These are phyloP conservation scores for Shargacucullia verbasci DNA, from an alignment of 2,888 invertebrate genomes.

Conservation along the genomic window DNA sequence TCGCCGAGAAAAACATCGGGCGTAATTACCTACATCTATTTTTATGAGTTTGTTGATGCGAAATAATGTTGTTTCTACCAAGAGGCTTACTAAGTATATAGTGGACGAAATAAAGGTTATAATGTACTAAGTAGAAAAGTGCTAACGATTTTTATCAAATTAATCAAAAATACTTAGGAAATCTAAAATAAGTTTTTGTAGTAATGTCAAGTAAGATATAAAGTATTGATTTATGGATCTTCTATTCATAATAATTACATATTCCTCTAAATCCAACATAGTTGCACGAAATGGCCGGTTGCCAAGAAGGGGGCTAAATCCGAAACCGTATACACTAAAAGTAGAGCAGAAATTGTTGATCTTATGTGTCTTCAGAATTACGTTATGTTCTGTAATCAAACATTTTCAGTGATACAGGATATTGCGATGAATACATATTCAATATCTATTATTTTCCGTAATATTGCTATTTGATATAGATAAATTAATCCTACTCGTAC, in stretches of 20 bases:
- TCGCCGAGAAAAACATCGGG: constrained; percentile 47
- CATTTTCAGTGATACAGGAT: background rate
- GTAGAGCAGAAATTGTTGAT: constrained; percentile 19
- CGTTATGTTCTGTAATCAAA: constrained; percentile 16
- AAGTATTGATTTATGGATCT: background rate
- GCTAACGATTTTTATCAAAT: no score
- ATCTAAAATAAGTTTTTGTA: no score
- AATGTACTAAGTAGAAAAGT: no score
- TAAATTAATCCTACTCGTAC: no score
- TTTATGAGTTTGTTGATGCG: constrained; percentile 58
- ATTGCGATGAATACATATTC: no score
- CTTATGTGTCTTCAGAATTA: constrained; percentile 14
- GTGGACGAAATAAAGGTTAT: no score
- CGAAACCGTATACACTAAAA: constrained; percentile 32
- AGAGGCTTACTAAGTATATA: constrained; percentile 8
- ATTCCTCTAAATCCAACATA: constrained; percentile 37
- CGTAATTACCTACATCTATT: constrained; percentile 56
- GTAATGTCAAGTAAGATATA: no score
- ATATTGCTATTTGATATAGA: no score
- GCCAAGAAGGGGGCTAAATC: constrained; percentile 45
- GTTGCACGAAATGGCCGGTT: constrained; percentile 42
- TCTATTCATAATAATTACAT: constrained; percentile 29
- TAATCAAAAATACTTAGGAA: no score
- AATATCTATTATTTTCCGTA: no score
- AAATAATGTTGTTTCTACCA: constrained; percentile 45